These are phyloP conservation scores for Uromys caudimaculatus DNA, from an alignment of 2,797 vertebrate species.

Conservation along the genomic window DNA sequence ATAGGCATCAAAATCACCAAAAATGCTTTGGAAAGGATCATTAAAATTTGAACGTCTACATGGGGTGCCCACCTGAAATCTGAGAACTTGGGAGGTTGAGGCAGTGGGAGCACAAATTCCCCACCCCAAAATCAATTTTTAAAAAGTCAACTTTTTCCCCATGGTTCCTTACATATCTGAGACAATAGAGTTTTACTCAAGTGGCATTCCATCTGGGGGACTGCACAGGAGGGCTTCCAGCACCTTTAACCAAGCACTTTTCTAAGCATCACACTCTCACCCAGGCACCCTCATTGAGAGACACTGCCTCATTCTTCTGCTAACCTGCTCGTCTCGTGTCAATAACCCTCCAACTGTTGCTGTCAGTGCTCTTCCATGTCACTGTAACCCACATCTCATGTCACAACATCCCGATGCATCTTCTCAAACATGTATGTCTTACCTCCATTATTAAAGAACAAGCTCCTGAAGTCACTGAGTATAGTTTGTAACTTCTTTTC, in stretches of 20 bases:
- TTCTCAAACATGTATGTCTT: background rate
- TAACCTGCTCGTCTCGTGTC: background rate
- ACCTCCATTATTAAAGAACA: background rate
- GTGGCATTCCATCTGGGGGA: background rate
- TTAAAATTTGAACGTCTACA: slow-evolving; percentile 28
- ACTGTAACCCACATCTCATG: background rate
- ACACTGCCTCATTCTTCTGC: background rate
- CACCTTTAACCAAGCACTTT: background rate
- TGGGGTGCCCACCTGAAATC: background rate
- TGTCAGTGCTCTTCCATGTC: background rate
- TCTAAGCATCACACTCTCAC: background rate
- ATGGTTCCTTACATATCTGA: background rate
- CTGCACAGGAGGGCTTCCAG: background rate
- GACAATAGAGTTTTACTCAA: background rate
- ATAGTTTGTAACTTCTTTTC: background rate
- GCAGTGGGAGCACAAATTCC: background rate
- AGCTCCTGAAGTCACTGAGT: background rate
- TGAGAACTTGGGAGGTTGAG: background rate
- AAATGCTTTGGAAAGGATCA: background rate
- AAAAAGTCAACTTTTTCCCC: background rate
- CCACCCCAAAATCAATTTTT: background rate
- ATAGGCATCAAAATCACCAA: slow-evolving; percentile 38
- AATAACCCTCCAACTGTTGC: background rate
- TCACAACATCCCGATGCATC: background rate
- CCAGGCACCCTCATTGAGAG: background rate